phyloP scores from a whole-genome alignment of 2,113 vertebrate species.

The Asarcornis scutulata region DNA sequence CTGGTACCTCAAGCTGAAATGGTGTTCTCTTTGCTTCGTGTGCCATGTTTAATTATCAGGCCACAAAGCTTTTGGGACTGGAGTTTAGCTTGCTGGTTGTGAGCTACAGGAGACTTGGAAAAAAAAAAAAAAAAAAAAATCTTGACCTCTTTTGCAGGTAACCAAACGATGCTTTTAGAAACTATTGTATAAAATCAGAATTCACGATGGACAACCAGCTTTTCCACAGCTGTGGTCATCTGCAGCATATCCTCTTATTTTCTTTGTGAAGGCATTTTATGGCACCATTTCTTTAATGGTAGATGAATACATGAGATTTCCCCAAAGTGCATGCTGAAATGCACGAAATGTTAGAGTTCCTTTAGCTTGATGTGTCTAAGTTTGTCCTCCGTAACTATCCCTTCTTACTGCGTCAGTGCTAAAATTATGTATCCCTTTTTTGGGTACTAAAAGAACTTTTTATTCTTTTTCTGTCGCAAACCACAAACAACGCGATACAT shows the following conservation, averaged over 20 bases:
- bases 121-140: background rate
- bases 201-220: no score
- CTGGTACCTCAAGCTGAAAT: background rate
- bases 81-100: background rate
- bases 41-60: background rate
- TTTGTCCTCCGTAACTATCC: background rate
- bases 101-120: no score
- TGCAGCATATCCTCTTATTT: background rate
- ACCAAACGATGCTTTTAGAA: background rate
- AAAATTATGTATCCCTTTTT: background rate
- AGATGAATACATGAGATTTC: background rate
- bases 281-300: background rate
- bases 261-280: background rate
- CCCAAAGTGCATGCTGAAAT: accelerated
- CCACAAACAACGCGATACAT: background rate
- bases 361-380: background rate
- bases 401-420: accelerated
- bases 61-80: background rate
- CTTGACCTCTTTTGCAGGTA: background rate
- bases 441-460: background rate
- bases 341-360: background rate
- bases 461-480: background rate
- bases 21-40: background rate
- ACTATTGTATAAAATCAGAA: background rate
- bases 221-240: background rate